Evolutionary conservation across 2,797 vertebrate genomes (phyloP).

Genomic region (Sebastes flavidus): DNA sequence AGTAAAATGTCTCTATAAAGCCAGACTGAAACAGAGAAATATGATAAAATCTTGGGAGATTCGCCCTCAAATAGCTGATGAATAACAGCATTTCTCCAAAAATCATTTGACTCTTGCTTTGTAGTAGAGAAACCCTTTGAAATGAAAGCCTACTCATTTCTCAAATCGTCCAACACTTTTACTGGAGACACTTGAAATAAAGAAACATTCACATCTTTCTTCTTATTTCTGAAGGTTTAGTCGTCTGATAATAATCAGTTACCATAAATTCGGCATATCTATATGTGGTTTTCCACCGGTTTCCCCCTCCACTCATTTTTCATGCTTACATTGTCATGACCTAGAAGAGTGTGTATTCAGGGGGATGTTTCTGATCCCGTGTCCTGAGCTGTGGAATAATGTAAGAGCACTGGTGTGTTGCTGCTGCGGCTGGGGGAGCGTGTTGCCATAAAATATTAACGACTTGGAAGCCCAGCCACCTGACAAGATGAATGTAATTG

Average conservation of each 20-base stretch:
- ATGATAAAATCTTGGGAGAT: not conserved
- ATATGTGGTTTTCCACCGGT: constrained; percentile 48
- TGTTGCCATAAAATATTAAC: constrained; percentile 88
- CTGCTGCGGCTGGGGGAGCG: constrained; percentile 74
- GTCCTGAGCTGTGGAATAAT: constrained; percentile 79
- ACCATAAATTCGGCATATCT: constrained; percentile 56
- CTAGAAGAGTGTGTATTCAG: constrained; percentile 74
- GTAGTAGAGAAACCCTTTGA: constrained; percentile 24
- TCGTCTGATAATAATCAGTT: constrained; percentile 60
- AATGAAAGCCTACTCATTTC: not conserved
- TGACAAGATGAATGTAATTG: constrained; percentile 89
- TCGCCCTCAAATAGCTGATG: not conserved
- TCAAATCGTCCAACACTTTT: not conserved
- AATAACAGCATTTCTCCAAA: not conserved
- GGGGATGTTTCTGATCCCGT: constrained; percentile 72
- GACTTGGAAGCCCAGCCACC: constrained; percentile 82
- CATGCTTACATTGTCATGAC: constrained; percentile 75
- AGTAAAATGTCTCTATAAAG: not conserved
- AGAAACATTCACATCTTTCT: constrained; percentile 13
- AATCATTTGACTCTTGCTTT: constrained; percentile 40
- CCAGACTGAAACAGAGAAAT: not conserved
- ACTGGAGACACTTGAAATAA: not conserved
- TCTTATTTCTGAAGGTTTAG: constrained; percentile 26
- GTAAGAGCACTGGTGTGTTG: constrained; percentile 80
- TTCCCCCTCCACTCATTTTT: constrained; percentile 59